Base-by-base conservation (phyloP, 2,113 vertebrate genomes). In the Heterotis niloticus region DNA sequence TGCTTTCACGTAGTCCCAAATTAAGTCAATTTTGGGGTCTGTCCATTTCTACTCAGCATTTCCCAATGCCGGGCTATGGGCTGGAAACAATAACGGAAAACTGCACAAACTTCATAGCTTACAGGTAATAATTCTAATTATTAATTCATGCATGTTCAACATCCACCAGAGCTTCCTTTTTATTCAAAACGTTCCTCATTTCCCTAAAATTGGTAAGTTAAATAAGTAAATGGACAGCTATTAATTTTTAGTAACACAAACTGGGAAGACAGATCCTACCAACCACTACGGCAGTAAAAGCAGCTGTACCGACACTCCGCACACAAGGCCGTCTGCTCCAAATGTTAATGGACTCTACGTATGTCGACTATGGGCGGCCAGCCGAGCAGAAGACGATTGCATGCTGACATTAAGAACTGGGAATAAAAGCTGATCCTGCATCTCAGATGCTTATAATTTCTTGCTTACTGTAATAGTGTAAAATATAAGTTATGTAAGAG, bases 321-420 rank as follows among this genome's bases (percentile, higher is more conserved):
- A n/a, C n/a, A 7, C 34, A 44, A 44, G 7, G 34, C 34, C 34
- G 2, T 44, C 34, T 44, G 34, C 34, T 44, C 34, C 34, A 7
- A 44, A 14, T 59, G 71, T 74, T 74, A 57, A 74, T 24, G 20
- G 12, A 23, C n/a, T 54, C 13, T 26, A 24, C 70, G 24, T 74
- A 57, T 65, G 16, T 65, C 18, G 23, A 12, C 7, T 14, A 24
- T 23, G 24, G 71, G 24, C 54, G 57, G 54, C 1, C 64, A 65
- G 23, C 54, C 26, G 20, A 74, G 71, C 23, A 57, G 57, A 57
- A 73, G 51, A 24, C 71, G 56, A 26, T 74, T 74, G 57, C 71
- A 74, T 23, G 13, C 23, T 57, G 71, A 59, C 71, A 57, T 74
- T 56, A 74, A 74, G 54, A 74, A 74, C 51, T 14, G n/a, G n/a